A percentile compares a stretch with the other conserved stretches of the same genome.
Conservation (phyloP, 2,113 vertebrate species). For the Macquaria australasica region DNA sequence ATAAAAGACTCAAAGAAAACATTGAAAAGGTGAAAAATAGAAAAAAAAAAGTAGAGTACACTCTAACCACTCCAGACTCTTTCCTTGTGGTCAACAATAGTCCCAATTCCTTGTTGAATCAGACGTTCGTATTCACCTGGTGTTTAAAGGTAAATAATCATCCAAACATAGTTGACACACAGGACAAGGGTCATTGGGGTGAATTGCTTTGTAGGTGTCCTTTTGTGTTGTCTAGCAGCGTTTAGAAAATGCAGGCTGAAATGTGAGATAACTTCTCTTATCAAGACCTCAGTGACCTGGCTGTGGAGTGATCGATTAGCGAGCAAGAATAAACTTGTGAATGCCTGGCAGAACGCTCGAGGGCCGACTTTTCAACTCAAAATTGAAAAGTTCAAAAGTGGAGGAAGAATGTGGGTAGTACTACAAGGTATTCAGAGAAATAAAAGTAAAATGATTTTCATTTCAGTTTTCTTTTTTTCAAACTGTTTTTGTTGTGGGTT, state of each 20-base stretch:
- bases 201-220: constrained; percentile 52
- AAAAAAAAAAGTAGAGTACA: constrained; percentile 12
- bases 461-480: background rate
- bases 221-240: constrained; percentile 53
- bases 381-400: background rate
- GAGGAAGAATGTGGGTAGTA: background rate
- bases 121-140: constrained; percentile 22
- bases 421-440: constrained; percentile 6
- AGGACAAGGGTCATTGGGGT: constrained; percentile 54
- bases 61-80: background rate
- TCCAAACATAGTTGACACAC: constrained; percentile 62
- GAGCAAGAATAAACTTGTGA: constrained; percentile 55
- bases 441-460: background rate
- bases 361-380: constrained; percentile 16
- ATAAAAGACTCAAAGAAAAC: background rate
- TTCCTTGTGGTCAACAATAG: constrained; percentile 4
- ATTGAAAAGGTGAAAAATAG: constrained; percentile 13
- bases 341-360: background rate
- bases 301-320: constrained; percentile 60
- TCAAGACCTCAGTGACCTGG: constrained; percentile 52
- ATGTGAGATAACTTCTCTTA: constrained; percentile 44
- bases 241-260: constrained; percentile 52
- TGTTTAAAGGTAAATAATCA: constrained; percentile 62
- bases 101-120: constrained; percentile 19
- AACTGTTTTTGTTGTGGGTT: background rate